phyloP scores from a whole-genome alignment of 1,140 invertebrate species.

The Cepaea nemoralis region DNA sequence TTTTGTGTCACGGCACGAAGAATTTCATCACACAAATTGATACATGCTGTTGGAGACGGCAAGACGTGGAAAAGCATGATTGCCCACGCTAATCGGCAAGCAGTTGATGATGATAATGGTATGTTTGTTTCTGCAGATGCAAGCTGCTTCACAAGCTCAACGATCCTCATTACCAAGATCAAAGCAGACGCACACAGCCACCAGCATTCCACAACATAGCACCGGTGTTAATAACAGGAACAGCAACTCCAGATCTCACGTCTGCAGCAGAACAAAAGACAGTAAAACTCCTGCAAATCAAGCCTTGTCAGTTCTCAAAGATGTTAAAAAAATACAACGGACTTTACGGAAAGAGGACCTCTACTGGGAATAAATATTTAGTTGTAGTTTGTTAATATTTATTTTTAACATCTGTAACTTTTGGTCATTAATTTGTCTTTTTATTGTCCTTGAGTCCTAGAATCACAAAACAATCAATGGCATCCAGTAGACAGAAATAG shows the following conservation, averaged over 20 bases:
- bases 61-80: too few species aligned
- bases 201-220: neutral
- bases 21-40: too few species aligned
- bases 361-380: constrained; percentile 61
- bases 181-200: neutral
- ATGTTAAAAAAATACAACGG: constrained; percentile 69
- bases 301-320: constrained; percentile 63
- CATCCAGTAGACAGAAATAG: too few species aligned
- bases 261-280: neutral
- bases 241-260: neutral
- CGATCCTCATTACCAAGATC: neutral
- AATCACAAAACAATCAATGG: too few species aligned
- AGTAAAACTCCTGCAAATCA: constrained; percentile 40
- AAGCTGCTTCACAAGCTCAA: constrained; percentile 6
- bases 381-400: too few species aligned
- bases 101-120: neutral
- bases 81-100: too few species aligned
- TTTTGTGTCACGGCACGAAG: too few species aligned
- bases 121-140: constrained; percentile 7
- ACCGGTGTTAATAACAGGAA: neutral
- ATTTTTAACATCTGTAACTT: too few species aligned
- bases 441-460: too few species aligned
- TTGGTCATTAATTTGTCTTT: too few species aligned
- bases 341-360: constrained; percentile 69
- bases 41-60: too few species aligned